A percentile compares a stretch with the other conserved stretches of the same genome.
phyloP scores from a whole-genome alignment of 2,888 invertebrate genomes.

The Polymixis lichenea region DNA sequence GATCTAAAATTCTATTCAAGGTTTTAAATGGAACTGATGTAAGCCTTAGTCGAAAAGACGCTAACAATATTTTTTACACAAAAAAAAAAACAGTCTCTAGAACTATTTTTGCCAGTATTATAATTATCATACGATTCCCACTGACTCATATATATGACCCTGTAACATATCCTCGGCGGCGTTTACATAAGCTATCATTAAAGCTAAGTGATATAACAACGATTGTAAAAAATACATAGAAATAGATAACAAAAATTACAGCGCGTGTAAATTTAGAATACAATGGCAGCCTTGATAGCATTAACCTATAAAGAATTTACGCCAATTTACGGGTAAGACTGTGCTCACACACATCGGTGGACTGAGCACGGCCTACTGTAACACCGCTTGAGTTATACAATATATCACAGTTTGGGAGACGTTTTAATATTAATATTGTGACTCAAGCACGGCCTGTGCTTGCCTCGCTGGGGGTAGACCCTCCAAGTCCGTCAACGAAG shows the following conservation, averaged over 20 bases:
- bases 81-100: background rate
- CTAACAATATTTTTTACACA: background rate
- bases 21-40: background rate
- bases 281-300: slow-evolving; percentile 29
- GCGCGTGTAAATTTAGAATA: slow-evolving; percentile 7
- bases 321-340: background rate
- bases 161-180: slow-evolving; percentile 8
- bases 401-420: too few species aligned
- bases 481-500: too few species aligned
- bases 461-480: too few species aligned
- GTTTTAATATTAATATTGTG: too few species aligned
- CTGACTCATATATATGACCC: slow-evolving; percentile 16
- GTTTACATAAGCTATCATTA: slow-evolving; percentile 30
- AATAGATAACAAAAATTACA: slow-evolving; percentile 39
- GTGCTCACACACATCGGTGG: background rate
- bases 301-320: slow-evolving; percentile 15
- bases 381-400: too few species aligned
- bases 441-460: too few species aligned
- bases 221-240: slow-evolving; percentile 30
- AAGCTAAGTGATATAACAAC: slow-evolving; percentile 19
- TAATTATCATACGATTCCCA: slow-evolving; percentile 16
- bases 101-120: background rate
- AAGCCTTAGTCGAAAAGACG: background rate
- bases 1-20: background rate
- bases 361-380: too few species aligned